These are phyloP conservation scores for Leptinotarsa undecemlineata DNA, from an alignment of 1,140 invertebrate genomes.

Conservation along the genomic window DNA sequence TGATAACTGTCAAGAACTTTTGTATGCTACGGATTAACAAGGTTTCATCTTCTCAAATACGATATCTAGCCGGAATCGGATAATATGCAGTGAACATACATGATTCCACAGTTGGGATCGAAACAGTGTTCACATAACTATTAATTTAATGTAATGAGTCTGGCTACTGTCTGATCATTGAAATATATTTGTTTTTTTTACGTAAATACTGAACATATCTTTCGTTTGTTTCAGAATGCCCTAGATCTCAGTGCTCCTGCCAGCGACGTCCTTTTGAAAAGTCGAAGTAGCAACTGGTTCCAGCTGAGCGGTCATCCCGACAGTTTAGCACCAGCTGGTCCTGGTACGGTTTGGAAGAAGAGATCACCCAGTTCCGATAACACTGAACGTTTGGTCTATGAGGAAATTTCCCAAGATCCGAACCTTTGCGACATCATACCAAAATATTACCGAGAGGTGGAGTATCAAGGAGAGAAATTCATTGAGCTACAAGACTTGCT, in stretches of 20 bases:
- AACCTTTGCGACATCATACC: slow-evolving; percentile 79
- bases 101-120: too few species aligned
- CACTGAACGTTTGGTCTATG: slow-evolving; percentile 79
- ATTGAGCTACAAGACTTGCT: slow-evolving; percentile 89
- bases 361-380: slow-evolving; percentile 72
- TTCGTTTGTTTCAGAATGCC: slow-evolving; percentile 77
- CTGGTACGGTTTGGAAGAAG: slow-evolving; percentile 93
- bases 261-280: slow-evolving; percentile 82
- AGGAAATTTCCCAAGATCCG: slow-evolving; percentile 76
- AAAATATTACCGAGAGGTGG: slow-evolving; percentile 83
- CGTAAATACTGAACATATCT: too few species aligned
- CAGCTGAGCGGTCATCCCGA: slow-evolving; percentile 93
- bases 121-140: too few species aligned
- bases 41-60: too few species aligned
- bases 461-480: slow-evolving; percentile 84
- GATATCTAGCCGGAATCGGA: too few species aligned
- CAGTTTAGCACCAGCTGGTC: slow-evolving; percentile 89
- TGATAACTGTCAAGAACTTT: too few species aligned
- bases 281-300: slow-evolving; percentile 75
- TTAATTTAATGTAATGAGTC: too few species aligned
- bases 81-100: too few species aligned
- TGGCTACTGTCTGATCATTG: too few species aligned
- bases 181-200: too few species aligned
- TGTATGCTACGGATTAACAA: too few species aligned
- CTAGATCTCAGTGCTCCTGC: slow-evolving; percentile 90